Percentiles rank a stretch among this genome's conserved stretches.
phyloP scores from a whole-genome alignment of 2,113 vertebrate genomes.

The Pygoscelis antarcticus region DNA sequence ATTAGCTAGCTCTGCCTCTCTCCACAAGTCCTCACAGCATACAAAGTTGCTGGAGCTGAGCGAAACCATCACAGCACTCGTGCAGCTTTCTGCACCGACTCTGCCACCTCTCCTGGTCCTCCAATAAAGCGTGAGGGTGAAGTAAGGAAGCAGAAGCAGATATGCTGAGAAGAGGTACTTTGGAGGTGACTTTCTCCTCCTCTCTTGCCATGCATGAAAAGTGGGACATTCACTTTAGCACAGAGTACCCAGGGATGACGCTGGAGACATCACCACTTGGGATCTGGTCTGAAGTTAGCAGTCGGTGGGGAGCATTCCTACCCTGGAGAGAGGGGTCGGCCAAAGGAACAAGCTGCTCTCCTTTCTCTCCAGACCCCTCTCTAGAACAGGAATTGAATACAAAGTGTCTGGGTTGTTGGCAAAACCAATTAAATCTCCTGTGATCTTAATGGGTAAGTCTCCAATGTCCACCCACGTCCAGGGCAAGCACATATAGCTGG shows the following conservation, averaged over 20 bases:
- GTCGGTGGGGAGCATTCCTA: background rate
- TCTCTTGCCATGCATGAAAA: accelerated
- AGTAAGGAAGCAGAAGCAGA: background rate
- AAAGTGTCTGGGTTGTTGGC: background rate
- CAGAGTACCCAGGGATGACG: background rate
- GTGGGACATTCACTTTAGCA: background rate
- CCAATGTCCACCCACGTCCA: accelerated
- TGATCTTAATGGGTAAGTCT: background rate
- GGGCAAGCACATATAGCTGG: background rate
- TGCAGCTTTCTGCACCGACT: background rate
- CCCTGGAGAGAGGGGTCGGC: background rate
- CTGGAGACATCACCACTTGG: background rate
- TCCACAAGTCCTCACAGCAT: background rate
- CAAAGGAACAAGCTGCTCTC: background rate
- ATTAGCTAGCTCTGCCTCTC: background rate
- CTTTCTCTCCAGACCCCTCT: background rate
- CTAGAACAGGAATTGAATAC: background rate
- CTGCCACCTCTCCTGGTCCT: background rate
- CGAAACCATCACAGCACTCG: accelerated
- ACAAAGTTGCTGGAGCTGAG: background rate
- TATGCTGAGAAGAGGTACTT: background rate
- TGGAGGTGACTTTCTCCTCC: background rate
- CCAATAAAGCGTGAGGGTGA: accelerated
- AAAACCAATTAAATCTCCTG: background rate
- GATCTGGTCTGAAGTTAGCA: background rate